Base-by-base conservation (phyloP, 1,140 invertebrate species). In the Bombus confusus region DNA sequence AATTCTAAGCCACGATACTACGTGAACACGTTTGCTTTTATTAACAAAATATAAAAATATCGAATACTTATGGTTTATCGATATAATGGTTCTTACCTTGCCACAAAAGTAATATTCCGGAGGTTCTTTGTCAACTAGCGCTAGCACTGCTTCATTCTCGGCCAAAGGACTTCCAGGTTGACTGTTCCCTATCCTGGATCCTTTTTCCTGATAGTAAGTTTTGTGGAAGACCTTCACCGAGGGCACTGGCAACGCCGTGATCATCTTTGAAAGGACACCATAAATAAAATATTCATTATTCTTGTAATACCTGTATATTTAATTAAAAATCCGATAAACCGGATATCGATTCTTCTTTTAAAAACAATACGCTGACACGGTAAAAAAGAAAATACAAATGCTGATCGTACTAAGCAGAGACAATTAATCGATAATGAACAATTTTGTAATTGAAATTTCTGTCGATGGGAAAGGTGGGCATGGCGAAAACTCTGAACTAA, bases 81-180 rank as follows among this genome's bases (percentile, higher is more conserved):
- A 62, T 77, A 34, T 1, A 34, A 18, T 57, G 13, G 2, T n/a
- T 68, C 66, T 91, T 93, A 97, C 97, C 95, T 97, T 97, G 68
- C 97, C 97, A 91, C 96, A 97, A 75, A 97, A 95, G 91, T 97
- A 97, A 82, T 97, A 96, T 93, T 97, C 97, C 10, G 96, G 96
- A 72, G 96, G 93, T 85, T 94, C 93, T 76, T 95, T 94, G 75
- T 94, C 94, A 34, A 89, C 83, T 52, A 94, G 80, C 4, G 93
- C 92, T 25, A 94, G 86, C 10, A 94, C 93, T 12, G 94, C 94
- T 68, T 94, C 94, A 81, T 92, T 95, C 72, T 95, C 94, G 12
- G 93, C 89, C 18, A 95, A 80, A 28, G 94, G 94, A 87, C 94
- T 95, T 68, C 94, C 94, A 59, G 94, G 94, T 69, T 94, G 94